Base-by-base conservation (phyloP, 2,797 vertebrate species). In the Phalloptychus januarius region DNA sequence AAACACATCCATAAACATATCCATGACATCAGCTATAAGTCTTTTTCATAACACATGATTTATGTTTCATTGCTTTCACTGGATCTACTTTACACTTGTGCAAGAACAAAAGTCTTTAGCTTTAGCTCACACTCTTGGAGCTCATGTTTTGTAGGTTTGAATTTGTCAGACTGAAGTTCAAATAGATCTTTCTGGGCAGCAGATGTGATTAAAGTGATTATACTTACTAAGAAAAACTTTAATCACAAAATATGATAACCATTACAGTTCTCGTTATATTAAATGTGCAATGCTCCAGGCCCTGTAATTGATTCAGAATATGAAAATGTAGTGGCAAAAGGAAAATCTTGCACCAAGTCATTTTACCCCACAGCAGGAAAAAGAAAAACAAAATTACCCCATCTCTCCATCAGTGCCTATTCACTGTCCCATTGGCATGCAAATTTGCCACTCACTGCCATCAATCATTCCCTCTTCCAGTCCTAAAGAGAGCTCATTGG, bases 361-460 rank as follows among this genome's bases (percentile, higher is more conserved):
- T 67, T 52, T 58, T 75, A 45, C 31, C 72, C 18, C 42, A 69
- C 38, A 67, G 65, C 33, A 81, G 69, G 50, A 77, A 71, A 54
- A 80, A 71, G 42, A 45, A 71, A 79, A 71, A 74, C 82, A 77
- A 88, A 89, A 90, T 90, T 50, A 88, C 76, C 83, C 76, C 85
- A 90, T 83, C 82, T 84, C 71, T 84, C 77, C 77, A 89, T 93
- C 87, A 82, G 79, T 75, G 80, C 79, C 85, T 87, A 89, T 89
- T 93, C 87, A 93, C 70, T 76, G 48, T 73, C 18, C 75, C 42
- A 87, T 90, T 89, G 88, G 82, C 79, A 94, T 89, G 89, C 81
- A 93, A 89, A 92, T 88, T 38, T 82, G 18, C 77, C 46, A n/a
- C 74, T 86, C 84, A 88, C 88, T 81, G 82, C 85, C 83, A 85